Conservation (phyloP, 2,113 vertebrate genomes). For the Alligator sinensis region DNA sequence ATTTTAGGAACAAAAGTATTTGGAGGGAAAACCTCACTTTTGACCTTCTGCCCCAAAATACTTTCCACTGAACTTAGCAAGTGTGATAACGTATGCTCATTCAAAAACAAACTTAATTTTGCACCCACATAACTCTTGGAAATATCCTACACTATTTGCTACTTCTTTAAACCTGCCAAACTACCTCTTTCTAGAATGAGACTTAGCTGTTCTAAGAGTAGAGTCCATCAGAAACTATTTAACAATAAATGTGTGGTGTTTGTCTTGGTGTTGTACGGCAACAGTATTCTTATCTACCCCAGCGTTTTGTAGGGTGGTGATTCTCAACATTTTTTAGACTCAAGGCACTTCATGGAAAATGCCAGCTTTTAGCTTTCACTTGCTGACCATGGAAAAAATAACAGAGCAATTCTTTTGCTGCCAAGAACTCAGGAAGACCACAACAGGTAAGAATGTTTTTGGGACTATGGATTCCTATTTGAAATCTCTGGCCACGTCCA, state of each 20-base stretch:
- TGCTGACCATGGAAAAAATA: no score
- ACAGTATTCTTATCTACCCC: background rate
- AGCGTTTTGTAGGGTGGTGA: background rate
- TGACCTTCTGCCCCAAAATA: background rate
- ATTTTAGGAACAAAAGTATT: conserved; percentile 12
- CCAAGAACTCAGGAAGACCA: no score
- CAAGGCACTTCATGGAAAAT: no score
- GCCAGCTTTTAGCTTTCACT: no score
- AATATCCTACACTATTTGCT: background rate
- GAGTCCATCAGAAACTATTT: background rate
- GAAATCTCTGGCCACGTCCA: no score
- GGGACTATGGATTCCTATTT: no score
- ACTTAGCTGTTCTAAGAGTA: background rate
- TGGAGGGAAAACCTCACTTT: background rate
- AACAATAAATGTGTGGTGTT: background rate
- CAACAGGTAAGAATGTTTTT: no score
- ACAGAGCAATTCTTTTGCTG: no score
- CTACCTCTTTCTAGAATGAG: background rate
- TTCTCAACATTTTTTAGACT: no score
- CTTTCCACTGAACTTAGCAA: background rate
- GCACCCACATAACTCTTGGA: background rate
- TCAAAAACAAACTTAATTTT: background rate
- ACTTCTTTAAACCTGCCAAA: background rate
- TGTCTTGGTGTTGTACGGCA: background rate
- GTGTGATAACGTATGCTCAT: background rate